phyloP scores from a whole-genome alignment of 1,140 invertebrate species.

The Listronotus bonariensis region DNA sequence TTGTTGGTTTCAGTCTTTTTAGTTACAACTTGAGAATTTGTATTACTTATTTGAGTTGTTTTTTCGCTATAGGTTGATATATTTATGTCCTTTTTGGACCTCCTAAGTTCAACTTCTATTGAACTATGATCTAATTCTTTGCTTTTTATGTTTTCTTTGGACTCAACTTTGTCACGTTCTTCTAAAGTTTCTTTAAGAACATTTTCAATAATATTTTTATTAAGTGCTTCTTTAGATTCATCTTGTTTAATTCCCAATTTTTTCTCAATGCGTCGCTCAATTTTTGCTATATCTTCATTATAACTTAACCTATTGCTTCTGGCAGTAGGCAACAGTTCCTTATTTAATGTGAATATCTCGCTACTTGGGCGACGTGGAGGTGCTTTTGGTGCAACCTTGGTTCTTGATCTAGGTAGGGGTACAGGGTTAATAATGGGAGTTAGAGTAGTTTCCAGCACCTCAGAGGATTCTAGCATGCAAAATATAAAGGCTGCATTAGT shows the following conservation, averaged over 20 bases:
- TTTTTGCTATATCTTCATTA: neutral
- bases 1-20: neutral
- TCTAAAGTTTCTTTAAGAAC: constrained; percentile 10
- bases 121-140: too few species aligned
- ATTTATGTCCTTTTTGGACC: too few species aligned
- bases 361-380: constrained; percentile 5
- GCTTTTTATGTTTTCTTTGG: neutral
- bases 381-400: constrained; percentile 17
- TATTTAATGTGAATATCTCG: constrained; percentile 12
- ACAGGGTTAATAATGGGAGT: constrained; percentile 40
- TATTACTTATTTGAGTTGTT: too few species aligned
- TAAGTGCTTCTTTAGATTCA: neutral
- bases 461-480: constrained; percentile 51
- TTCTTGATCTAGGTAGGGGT: constrained; percentile 40
- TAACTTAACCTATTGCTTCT: neutral
- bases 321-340: neutral
- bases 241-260: neutral
- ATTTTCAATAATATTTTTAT: neutral
- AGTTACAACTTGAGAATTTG: too few species aligned
- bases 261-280: neutral
- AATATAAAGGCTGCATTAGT: constrained; percentile 48
- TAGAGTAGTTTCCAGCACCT: constrained; percentile 39
- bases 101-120: neutral
- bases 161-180: neutral
- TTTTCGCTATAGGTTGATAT: too few species aligned